Evolutionary conservation across 30 jellyfish, hydroid and myxozoan species (phyloP).

Genomic region (Aurelia aurita): DNA sequence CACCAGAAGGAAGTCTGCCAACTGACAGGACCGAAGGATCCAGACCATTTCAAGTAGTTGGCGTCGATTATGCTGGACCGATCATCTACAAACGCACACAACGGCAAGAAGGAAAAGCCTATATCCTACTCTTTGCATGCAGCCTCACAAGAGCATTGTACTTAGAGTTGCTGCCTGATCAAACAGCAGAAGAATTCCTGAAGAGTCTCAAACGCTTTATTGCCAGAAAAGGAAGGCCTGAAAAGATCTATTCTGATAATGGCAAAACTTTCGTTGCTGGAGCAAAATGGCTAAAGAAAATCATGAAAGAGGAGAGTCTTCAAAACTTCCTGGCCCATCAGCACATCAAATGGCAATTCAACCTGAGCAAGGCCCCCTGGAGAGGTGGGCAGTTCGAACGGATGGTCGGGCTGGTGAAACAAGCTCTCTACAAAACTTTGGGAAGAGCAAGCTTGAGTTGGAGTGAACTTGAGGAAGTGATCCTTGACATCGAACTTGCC

Average conservation of each 20-base stretch:
- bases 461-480: constrained; percentile 51
- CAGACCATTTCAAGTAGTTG: no score
- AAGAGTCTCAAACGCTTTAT: constrained; percentile 48
- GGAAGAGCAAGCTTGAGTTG: constrained; percentile 31
- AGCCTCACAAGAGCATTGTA: constrained; percentile 62
- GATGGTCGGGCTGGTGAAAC: constrained; percentile 38
- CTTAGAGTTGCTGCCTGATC: constrained; percentile 59
- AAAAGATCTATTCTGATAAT: constrained; percentile 22
- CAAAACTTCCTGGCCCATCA: background rate
- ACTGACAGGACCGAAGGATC: no score
- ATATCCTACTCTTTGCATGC: constrained; percentile 62
- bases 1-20: constrained; percentile 55
- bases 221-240: background rate
- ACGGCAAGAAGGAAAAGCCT: constrained; percentile 28
- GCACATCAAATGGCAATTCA: no score
- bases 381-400: no score
- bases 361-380: background rate
- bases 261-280: constrained; percentile 24
- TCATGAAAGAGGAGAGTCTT: background rate
- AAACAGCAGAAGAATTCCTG: constrained; percentile 31
- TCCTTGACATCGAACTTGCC: constrained; percentile 57
- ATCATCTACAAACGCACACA: background rate
- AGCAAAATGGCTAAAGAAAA: constrained; percentile 11
- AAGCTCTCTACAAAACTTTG: background rate
- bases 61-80: constrained; percentile 14